These are phyloP conservation scores for Eospalax fontanierii DNA, from an alignment of 2,797 vertebrate species.

Conservation along the genomic window DNA sequence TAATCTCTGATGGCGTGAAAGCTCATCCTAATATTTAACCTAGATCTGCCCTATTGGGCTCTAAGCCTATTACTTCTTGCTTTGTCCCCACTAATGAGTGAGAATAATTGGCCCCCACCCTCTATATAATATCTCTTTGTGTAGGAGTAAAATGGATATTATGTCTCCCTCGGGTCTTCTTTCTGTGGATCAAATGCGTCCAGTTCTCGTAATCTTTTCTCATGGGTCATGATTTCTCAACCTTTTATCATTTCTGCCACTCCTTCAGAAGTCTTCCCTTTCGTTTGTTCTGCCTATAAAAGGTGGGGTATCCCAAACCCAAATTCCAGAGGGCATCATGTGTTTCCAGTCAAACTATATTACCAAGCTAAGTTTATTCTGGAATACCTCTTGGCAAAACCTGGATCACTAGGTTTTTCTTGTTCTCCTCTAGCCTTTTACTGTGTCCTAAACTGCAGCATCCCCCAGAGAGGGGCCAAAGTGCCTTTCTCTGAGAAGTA, in stretches of 20 bases:
- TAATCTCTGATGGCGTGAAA: slow-evolving; percentile 62
- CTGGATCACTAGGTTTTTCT: not conserved
- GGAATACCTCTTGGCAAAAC: slow-evolving; percentile 61
- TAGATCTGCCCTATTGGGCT: slow-evolving; percentile 58
- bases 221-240: slow-evolving; percentile 83
- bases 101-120: slow-evolving; percentile 80
- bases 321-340: slow-evolving; percentile 64
- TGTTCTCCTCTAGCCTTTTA: slow-evolving; percentile 41
- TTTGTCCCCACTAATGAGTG: slow-evolving; percentile 84
- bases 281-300: slow-evolving; percentile 81
- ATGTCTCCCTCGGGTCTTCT: slow-evolving; percentile 83
- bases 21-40: slow-evolving; percentile 78
- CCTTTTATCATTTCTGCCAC: slow-evolving; percentile 79
- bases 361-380: slow-evolving; percentile 61
- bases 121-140: slow-evolving; percentile 81
- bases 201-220: slow-evolving; percentile 83
- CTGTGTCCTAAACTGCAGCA: not conserved
- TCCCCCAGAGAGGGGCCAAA: slow-evolving; percentile 21
- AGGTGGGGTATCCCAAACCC: slow-evolving; percentile 73
- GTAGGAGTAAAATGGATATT: slow-evolving; percentile 76
- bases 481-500: slow-evolving; percentile 32
- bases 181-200: slow-evolving; percentile 79
- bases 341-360: slow-evolving; percentile 66
- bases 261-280: slow-evolving; percentile 75
- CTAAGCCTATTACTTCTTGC: slow-evolving; percentile 80